phyloP scores from a whole-genome alignment of 2,797 vertebrate species.

The Protosalanx chinensis region DNA sequence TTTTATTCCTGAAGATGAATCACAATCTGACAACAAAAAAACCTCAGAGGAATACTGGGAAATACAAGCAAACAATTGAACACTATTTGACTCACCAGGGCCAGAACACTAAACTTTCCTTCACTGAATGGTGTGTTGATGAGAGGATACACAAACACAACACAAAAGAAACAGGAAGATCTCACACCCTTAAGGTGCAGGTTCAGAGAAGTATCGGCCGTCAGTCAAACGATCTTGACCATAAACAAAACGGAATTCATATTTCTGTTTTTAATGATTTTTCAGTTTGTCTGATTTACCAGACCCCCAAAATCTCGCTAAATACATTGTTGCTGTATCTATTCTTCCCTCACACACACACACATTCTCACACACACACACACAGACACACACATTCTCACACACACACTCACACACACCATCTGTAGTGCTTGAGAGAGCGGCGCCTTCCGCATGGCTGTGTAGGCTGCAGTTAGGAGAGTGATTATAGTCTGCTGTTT shows the following conservation, averaged over 20 bases:
- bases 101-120: constrained; percentile 16
- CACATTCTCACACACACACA: constrained; percentile 2
- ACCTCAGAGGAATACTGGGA: constrained; percentile 40
- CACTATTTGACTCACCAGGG: constrained; percentile 35
- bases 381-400: background rate
- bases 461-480: constrained; percentile 11
- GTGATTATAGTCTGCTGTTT: constrained; percentile 28
- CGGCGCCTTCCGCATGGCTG: constrained; percentile 7
- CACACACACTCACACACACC: constrained; percentile 1
- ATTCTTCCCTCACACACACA: background rate
- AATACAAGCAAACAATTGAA: constrained; percentile 50
- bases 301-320: background rate
- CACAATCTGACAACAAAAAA: constrained; percentile 39
- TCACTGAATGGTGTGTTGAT: background rate
- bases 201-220: too few species aligned
- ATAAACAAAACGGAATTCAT: too few species aligned
- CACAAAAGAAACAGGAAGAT: too few species aligned
- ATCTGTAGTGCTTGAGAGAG: constrained; percentile 19
- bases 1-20: constrained; percentile 17
- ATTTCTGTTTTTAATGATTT: background rate
- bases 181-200: too few species aligned
- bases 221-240: too few species aligned
- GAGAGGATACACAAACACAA: too few species aligned
- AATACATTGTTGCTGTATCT: background rate
- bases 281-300: too few species aligned